A percentile compares a stretch with the other conserved stretches of the same genome.
These are phyloP conservation scores for Tiliacea aurago DNA, from an alignment of 2,888 invertebrate genomes.

Conservation along the genomic window DNA sequence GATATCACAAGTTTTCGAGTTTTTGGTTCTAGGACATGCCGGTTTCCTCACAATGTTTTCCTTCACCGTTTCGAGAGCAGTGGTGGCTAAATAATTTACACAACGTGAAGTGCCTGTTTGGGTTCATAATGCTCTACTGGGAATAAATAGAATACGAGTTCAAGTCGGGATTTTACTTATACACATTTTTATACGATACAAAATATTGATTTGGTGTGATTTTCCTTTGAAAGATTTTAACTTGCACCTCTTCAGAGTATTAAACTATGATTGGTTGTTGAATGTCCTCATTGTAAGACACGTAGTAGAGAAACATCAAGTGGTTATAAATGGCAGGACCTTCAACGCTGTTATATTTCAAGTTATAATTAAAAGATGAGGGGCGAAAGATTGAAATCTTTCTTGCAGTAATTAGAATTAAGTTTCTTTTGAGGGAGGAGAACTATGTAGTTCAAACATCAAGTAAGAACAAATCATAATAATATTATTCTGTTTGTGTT, in stretches of 20 bases:
- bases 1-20: not conserved
- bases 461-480: not conserved
- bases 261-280: constrained; percentile 18
- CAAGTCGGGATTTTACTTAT: not conserved
- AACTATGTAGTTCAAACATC: not conserved
- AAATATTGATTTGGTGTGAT: not conserved
- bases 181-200: not conserved
- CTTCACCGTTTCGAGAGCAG: not conserved
- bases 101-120: not conserved
- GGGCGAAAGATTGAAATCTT: not conserved
- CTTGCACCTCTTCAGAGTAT: not conserved
- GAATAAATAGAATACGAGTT: not conserved
- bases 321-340: constrained; percentile 28
- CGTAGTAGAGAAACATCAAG: constrained; percentile 1
- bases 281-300: not conserved
- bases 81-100: not conserved
- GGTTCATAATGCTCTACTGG: not conserved
- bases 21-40: not conserved
- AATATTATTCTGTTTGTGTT: not conserved
- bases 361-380: constrained; percentile 14
- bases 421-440: not conserved
- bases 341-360: not conserved
- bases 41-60: not conserved
- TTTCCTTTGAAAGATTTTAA: not conserved
- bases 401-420: not conserved